A percentile compares a stretch with the other conserved stretches of the same genome.
Evolutionary conservation across 2,888 invertebrate genomes (phyloP).

Genomic region (Busseola fusca): DNA sequence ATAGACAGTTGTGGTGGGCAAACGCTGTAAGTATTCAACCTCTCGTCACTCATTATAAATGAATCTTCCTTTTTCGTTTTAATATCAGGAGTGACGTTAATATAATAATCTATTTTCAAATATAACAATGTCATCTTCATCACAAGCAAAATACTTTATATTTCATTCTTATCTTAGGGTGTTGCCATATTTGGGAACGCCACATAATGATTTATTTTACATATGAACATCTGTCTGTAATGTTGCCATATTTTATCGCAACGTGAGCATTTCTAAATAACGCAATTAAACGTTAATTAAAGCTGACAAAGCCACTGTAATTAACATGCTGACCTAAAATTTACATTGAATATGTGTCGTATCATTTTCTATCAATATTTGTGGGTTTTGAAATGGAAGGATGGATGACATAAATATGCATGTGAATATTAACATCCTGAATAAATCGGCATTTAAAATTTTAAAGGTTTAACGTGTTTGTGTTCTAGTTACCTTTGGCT

Average conservation of each 20-base stretch:
- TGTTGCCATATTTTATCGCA: conserved; percentile 35
- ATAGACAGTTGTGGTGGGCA: too few species aligned
- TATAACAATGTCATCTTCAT: conserved; percentile 7
- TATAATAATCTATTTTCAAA: conserved; percentile 6
- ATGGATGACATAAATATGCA: conserved; percentile 43
- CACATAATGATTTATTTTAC: conserved; percentile 30
- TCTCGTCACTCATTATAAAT: not conserved
- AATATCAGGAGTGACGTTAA: not conserved
- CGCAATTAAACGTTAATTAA: conserved; percentile 62
- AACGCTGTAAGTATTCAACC: not conserved
- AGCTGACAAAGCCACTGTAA: conserved; percentile 42
- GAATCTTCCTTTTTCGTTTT: not conserved
- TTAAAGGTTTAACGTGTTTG: conserved; percentile 20
- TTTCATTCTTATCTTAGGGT: conserved; percentile 1
- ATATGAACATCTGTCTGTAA: conserved; percentile 29
- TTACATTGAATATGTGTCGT: conserved; percentile 50
- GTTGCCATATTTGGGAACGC: conserved; percentile 7
- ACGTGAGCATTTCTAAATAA: conserved; percentile 63
- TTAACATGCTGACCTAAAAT: conserved; percentile 54
- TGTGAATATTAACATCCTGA: conserved; percentile 38
- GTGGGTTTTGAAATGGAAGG: conserved; percentile 46
- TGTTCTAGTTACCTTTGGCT: not conserved
- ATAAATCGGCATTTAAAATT: conserved; percentile 36
- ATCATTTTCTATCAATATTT: conserved; percentile 53
- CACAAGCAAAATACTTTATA: conserved; percentile 3